Percentiles rank a stretch among this genome's conserved stretches.
phyloP scores from a whole-genome alignment of 2,113 vertebrate species.

The Tiliqua scincoides region DNA sequence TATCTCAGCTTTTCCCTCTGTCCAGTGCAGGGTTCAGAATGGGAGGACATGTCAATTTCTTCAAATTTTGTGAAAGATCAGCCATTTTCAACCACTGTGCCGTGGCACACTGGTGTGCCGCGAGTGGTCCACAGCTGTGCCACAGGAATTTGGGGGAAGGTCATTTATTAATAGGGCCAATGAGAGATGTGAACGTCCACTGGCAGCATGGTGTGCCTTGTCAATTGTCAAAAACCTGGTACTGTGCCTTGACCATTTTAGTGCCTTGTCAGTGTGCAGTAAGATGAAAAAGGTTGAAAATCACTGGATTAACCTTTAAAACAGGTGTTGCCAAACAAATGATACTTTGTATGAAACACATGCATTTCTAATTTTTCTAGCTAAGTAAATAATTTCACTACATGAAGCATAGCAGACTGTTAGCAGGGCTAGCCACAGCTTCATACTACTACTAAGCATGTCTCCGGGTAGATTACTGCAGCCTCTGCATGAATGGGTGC shows the following conservation, averaged over 20 bases:
- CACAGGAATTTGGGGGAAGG: too few species aligned
- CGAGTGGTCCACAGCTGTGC: too few species aligned
- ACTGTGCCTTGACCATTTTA: too few species aligned
- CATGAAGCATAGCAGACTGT: not conserved
- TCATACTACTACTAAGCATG: not conserved
- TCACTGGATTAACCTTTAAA: too few species aligned
- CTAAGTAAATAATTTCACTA: not conserved
- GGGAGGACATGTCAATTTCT: not conserved
- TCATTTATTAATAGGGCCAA: too few species aligned
- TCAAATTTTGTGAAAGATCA: not conserved
- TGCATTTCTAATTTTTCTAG: not conserved
- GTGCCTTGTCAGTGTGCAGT: too few species aligned
- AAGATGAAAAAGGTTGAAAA: too few species aligned
- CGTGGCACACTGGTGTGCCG: too few species aligned
- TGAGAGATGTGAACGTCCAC: too few species aligned
- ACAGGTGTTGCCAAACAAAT: not conserved
- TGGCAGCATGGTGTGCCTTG: too few species aligned
- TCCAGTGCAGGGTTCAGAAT: not conserved
- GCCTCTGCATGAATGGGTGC: not conserved
- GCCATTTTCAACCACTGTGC: too few species aligned
- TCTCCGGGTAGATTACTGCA: not conserved
- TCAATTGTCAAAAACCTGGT: too few species aligned
- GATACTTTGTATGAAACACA: not conserved
- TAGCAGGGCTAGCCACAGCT: not conserved
- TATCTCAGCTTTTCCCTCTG: not conserved